Conservation (phyloP, 1,140 invertebrate species). For the Palaemon carinicauda region DNA sequence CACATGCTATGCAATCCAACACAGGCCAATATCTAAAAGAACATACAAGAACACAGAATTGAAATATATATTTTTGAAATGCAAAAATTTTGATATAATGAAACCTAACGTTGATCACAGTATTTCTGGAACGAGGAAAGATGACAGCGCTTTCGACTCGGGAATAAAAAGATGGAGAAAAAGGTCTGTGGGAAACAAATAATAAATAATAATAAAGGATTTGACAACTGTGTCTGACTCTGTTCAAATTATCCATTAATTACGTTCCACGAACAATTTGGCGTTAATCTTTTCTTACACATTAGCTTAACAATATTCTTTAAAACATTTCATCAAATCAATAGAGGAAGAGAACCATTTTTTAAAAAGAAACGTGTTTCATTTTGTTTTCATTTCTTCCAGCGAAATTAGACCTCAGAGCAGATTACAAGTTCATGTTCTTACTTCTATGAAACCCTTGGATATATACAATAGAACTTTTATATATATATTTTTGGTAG, state of each 20-base stretch:
- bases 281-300: not conserved
- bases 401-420: not conserved
- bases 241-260: not conserved
- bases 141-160: too few relatives aligned
- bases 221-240: too few relatives aligned
- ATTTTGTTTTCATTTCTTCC: not conserved
- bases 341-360: not conserved
- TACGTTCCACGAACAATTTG: not conserved
- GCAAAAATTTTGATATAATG: too few relatives aligned
- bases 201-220: too few relatives aligned
- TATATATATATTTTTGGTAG: not conserved
- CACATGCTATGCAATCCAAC: too few relatives aligned
- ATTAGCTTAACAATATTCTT: not conserved
- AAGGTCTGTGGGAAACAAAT: too few relatives aligned
- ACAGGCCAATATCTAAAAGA: too few relatives aligned
- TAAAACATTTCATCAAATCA: not conserved
- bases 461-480: slow-evolving; percentile 15
- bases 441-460: slow-evolving; percentile 17
- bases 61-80: too few relatives aligned
- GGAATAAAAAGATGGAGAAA: too few relatives aligned
- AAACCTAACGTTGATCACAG: too few relatives aligned
- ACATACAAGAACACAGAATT: too few relatives aligned
- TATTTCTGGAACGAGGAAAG: too few relatives aligned
- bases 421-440: not conserved
- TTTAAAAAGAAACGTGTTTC: not conserved